These are phyloP conservation scores for Danio kyathit DNA, from an alignment of 2,797 vertebrate species.

Conservation along the genomic window DNA sequence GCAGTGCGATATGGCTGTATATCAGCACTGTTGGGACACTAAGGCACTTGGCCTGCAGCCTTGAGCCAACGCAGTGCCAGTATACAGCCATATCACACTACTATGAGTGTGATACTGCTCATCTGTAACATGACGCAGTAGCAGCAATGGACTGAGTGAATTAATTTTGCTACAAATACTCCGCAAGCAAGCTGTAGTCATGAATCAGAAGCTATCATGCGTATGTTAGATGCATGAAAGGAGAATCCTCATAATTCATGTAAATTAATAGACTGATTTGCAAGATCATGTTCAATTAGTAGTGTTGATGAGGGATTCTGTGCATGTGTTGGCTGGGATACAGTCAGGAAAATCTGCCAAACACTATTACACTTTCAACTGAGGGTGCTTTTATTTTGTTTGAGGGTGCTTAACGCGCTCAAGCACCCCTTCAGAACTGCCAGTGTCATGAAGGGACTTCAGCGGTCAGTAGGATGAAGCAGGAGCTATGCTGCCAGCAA, in stretches of 20 bases:
- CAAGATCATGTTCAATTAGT: slow-evolving; percentile 23
- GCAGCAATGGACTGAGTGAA: neutral
- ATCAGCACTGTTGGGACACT: too few relatives aligned
- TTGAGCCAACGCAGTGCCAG: too few relatives aligned
- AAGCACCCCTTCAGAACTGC: neutral
- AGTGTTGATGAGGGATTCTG: slow-evolving; percentile 16
- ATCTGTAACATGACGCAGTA: neutral
- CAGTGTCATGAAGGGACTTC: neutral
- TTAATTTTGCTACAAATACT: neutral
- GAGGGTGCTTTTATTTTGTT: neutral
- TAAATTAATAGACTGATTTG: slow-evolving; percentile 12
- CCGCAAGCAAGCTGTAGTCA: neutral
- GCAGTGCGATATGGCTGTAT: too few relatives aligned
- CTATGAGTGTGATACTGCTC: too few relatives aligned
- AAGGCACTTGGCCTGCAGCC: too few relatives aligned
- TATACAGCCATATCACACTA: too few relatives aligned
- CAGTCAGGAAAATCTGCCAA: neutral
- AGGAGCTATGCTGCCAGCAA: neutral
- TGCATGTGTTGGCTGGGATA: slow-evolving; percentile 5
- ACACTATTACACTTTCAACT: neutral
- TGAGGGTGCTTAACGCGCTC: neutral
- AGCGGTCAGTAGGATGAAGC: neutral
- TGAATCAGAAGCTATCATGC: slow-evolving; percentile 1
- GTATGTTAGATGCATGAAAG: neutral
- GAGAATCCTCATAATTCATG: slow-evolving; percentile 2